Conservation (phyloP, 2,888 invertebrate genomes). For the Oscheius myriophilus region DNA sequence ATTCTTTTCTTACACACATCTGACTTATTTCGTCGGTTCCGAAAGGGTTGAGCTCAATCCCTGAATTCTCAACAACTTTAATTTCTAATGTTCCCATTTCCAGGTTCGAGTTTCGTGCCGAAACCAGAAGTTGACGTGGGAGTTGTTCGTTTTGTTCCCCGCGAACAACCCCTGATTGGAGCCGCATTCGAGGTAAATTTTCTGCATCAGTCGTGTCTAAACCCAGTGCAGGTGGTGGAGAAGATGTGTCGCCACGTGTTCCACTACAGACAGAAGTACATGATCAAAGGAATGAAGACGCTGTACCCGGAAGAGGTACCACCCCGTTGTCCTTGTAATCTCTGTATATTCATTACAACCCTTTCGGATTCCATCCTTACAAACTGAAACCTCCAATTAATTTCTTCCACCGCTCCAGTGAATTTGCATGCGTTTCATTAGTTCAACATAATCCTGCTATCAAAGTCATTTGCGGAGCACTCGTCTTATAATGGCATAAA, state of each 20-base stretch:
- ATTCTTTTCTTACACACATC: conserved; percentile 38
- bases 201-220: not conserved
- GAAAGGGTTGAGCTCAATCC: too few relatives aligned
- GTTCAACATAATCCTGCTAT: too few relatives aligned
- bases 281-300: conserved; percentile 68
- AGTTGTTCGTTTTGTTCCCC: conserved; percentile 87
- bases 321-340: not conserved
- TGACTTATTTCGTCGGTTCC: too few relatives aligned
- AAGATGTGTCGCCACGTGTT: conserved; percentile 88
- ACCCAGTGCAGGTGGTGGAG: conserved; percentile 78
- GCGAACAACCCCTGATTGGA: conserved; percentile 80
- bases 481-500: too few relatives aligned
- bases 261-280: conserved; percentile 85
- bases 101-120: conserved; percentile 86
- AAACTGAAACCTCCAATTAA: too few relatives aligned
- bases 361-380: too few relatives aligned
- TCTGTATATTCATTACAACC: too few relatives aligned
- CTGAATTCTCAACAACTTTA: too few relatives aligned
- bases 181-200: conserved; percentile 79
- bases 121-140: conserved; percentile 96
- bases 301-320: conserved; percentile 62
- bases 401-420: too few relatives aligned
- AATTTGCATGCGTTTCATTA: too few relatives aligned
- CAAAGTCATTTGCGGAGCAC: too few relatives aligned
- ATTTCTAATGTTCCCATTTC: not conserved